A percentile compares a stretch with the other conserved stretches of the same genome.
These are phyloP conservation scores for Nephrocerus scutellatus DNA, from an alignment of 2,888 invertebrate genomes.

Conservation along the genomic window DNA sequence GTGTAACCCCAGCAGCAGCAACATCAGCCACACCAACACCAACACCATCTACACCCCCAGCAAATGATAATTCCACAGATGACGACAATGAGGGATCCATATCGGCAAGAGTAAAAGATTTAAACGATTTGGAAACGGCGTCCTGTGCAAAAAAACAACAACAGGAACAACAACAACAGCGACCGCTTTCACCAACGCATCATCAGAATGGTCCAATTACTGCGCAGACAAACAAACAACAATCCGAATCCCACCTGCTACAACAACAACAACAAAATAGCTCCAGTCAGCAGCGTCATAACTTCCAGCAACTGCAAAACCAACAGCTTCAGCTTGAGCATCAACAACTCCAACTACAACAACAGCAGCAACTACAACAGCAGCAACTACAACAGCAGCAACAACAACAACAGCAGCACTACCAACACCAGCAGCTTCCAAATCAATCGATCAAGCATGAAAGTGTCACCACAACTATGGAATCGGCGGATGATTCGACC, in stretches of 20 bases:
- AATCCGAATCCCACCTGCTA: too few relatives aligned
- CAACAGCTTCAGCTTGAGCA: conserved; percentile 14
- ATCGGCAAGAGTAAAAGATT: too few relatives aligned
- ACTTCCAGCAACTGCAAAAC: conserved; percentile 19
- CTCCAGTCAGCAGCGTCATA: too few relatives aligned
- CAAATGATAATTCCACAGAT: conserved; percentile 9
- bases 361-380: conserved; percentile 29
- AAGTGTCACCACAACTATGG: conserved; percentile 17
- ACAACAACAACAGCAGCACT: conserved; percentile 39
- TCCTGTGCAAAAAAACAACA: too few relatives aligned
- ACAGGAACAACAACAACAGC: too few relatives aligned
- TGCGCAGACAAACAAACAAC: too few relatives aligned
- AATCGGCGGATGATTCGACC: conserved; percentile 39
- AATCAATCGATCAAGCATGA: conserved; percentile 17
- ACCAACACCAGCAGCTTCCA: conserved; percentile 7
- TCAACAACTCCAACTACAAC: conserved; percentile 35
- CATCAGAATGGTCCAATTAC: too few relatives aligned
- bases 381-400: conserved; percentile 40
- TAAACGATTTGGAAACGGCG: too few relatives aligned
- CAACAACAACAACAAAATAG: too few relatives aligned
- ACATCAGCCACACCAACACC: conserved; percentile 19
- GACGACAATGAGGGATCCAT: too few relatives aligned
- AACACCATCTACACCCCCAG: conserved; percentile 34
- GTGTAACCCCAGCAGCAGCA: conserved; percentile 5
- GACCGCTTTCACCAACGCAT: too few relatives aligned